Evolutionary conservation across 2,888 invertebrate genomes (phyloP), one percentile per base, ranked within the genome.

Genomic region (Trichopria drosophilae): DNA sequence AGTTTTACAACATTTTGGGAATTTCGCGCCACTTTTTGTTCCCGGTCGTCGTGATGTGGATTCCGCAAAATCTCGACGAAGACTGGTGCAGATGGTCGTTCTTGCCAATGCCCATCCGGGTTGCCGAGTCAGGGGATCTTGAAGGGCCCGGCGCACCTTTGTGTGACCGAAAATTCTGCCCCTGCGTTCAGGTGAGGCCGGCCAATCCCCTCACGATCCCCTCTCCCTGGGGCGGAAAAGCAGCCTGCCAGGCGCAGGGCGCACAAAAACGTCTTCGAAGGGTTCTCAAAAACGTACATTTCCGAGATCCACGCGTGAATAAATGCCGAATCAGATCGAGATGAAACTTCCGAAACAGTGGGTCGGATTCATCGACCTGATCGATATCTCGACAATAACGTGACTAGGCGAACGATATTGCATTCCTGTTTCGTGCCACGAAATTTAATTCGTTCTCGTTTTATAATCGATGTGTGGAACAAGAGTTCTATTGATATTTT

Each of bases 61-160:
- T 60, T 48, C 53, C 53, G 61, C 66, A 57, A 63, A 68, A 71
- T 72, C 72, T 65, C 62, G 60, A 56, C 57, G 60, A 51, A 64
- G 68, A 72, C 72, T 72, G 67, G 57, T 63, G 69, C 69, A 70
- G 69, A 68, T 70, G 70, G 64, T 58, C 50, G 47, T 29, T 16
- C 41, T 12, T 22, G 54, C 54, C 47, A 51, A 51, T 63, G 65
- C 61, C 63, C 62, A 65, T 66, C 63, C 63, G 65, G 64, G 63
- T 63, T 62, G 62, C 57, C 63, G 60, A 61, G 69, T 69, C 69
- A 69, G 69, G 68, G 68, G 68, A 68, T 67, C 64, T 62, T 68
- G 64, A 60, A 62, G 63, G 39, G n/a, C n/a, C n/a, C n/a, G 42
- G 61, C 53, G 55, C 56, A 68, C 61, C 63, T 66, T 67, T 68